A percentile compares a stretch with the other conserved stretches of the same genome.
These are phyloP conservation scores for Cantharis lateralis DNA, from an alignment of 2,888 invertebrate species.

Conservation along the genomic window DNA sequence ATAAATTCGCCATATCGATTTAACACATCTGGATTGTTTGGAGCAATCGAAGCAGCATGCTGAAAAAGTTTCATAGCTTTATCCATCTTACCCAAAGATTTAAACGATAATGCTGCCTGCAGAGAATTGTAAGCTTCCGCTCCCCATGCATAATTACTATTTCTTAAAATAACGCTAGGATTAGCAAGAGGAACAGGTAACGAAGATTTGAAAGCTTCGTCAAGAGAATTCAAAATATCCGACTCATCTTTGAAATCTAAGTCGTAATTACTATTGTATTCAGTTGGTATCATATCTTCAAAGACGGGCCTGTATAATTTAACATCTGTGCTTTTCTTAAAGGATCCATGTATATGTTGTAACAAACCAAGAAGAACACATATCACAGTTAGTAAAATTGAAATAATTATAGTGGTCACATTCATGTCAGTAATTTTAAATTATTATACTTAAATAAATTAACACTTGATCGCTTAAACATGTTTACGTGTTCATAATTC, in stretches of 20 bases:
- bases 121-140: slow-evolving; percentile 84
- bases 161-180: slow-evolving; percentile 14
- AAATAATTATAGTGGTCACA: slow-evolving; percentile 42
- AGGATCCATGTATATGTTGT: slow-evolving; percentile 50
- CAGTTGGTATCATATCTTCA: slow-evolving; percentile 52
- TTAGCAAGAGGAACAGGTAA: slow-evolving; percentile 14
- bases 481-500: not conserved
- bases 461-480: not conserved
- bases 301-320: slow-evolving; percentile 49
- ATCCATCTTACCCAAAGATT: slow-evolving; percentile 77
- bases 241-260: slow-evolving; percentile 23
- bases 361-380: slow-evolving; percentile 51
- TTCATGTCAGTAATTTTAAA: slow-evolving; percentile 29
- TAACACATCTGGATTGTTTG: slow-evolving; percentile 89
- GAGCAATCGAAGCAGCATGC: slow-evolving; percentile 90
- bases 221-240: slow-evolving; percentile 45
- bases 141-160: slow-evolving; percentile 45
- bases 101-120: slow-evolving; percentile 85
- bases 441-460: not conserved
- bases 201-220: slow-evolving; percentile 43
- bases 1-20: slow-evolving; percentile 92
- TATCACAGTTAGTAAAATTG: slow-evolving; percentile 51
- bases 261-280: slow-evolving; percentile 39
- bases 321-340: slow-evolving; percentile 41
- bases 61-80: slow-evolving; percentile 86